Evolutionary conservation across 2,888 invertebrate genomes (phyloP), one percentile per base, ranked within the genome.

Genomic region (Pocota personata): DNA sequence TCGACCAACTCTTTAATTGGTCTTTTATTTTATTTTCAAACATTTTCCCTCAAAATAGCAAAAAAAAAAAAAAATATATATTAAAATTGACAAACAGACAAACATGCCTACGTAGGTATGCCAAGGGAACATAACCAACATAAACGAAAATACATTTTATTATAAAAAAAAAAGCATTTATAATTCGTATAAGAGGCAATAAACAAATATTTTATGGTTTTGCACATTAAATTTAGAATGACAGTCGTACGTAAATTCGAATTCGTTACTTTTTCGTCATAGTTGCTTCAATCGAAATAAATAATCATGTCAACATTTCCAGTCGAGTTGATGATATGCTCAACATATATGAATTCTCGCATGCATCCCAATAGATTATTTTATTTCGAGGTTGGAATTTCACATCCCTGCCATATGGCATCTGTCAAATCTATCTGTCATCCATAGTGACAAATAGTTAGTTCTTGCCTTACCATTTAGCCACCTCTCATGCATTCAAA

Each of bases 191-290:
- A 40, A 40, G 7, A 46, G 19, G 46, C 32, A 19, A 19, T 64
- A 21, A 64, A 64, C 46, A 16, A 30, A 19, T 1, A 8, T 48
- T 64, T 48, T 64, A 48, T 48, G 32, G 32, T 19, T 64, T 64
- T 32, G 19, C 7, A 21, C 64, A 48, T 32, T 1, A 48, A 48
- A 48, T 48, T 64, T 64, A 12, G 48, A 35, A 35, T 46, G 62
- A 46, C 62, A 43, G 16, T 3, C 43, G 12, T 30, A 5, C 10
- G 0, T 16, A 24, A 50, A 27, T 50, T 24, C 12, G 24, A n/a
- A 50, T 50, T n/a, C 27, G 5, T 27, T 27, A 6, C 21, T 24
- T 50, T 50, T 6, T 48, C 19, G 21, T 19, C 50, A 50, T 27
- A 50, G 7, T 12, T 27, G 24, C 1, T 12, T 27, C 27, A 24